These are phyloP conservation scores for Ricordea florida DNA, from an alignment of 92 coral and sea anemone species.

Conservation along the genomic window DNA sequence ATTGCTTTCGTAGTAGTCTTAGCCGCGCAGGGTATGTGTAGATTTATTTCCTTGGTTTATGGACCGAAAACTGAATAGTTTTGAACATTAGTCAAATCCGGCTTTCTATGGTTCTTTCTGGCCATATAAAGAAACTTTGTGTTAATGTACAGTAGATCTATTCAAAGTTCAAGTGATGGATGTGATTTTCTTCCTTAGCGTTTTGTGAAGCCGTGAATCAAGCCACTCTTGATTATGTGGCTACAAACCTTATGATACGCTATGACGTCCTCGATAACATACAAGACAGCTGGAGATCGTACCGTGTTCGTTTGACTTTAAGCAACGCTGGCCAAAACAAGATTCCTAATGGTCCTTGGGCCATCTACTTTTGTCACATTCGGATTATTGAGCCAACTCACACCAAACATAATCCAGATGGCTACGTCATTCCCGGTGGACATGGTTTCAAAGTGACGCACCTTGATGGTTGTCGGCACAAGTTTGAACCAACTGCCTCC, in stretches of 20 bases:
- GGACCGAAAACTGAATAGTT: too few relatives aligned
- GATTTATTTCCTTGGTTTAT: too few relatives aligned
- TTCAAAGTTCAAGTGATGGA: too few relatives aligned
- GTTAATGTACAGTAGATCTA: too few relatives aligned
- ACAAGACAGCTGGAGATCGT: conserved; percentile 84
- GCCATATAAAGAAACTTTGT: too few relatives aligned
- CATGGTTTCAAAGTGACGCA: conserved; percentile 74
- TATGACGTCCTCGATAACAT: conserved; percentile 91
- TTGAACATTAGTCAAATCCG: too few relatives aligned
- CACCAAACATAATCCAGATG: conserved; percentile 74
- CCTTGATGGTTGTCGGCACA: conserved; percentile 89
- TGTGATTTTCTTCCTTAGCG: too few relatives aligned
- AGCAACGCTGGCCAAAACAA: conserved; percentile 71
- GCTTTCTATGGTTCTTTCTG: too few relatives aligned
- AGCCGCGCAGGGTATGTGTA: too few relatives aligned
- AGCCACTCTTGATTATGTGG: conserved; percentile 78
- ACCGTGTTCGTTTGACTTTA: conserved; percentile 77
- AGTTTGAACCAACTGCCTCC: conserved; percentile 82
- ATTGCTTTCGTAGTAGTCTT: too few relatives aligned
- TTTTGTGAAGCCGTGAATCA: conserved; percentile 31
- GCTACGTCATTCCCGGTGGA: conserved; percentile 77
- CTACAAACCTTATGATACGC: conserved; percentile 78
- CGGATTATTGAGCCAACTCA: conserved; percentile 87
- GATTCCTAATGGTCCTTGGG: conserved; percentile 84
- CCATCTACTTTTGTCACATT: conserved; percentile 84